phyloP scores from a whole-genome alignment of 2,113 vertebrate genomes.

The Odontophorus gujanensis region DNA sequence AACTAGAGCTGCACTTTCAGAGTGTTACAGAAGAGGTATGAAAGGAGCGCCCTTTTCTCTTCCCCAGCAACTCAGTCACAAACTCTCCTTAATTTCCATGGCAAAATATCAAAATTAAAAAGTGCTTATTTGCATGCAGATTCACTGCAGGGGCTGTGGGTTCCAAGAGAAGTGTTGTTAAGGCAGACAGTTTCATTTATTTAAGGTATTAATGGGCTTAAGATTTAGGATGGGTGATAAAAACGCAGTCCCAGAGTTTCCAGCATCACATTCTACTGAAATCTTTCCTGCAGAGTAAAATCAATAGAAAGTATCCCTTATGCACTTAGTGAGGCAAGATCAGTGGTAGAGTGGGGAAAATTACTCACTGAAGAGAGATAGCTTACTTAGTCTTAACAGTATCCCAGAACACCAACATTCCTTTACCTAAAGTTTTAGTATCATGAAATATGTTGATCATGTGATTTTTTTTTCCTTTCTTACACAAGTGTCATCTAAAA shows the following conservation, averaged over 20 bases:
- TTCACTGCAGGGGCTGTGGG: neutral
- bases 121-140: accelerated
- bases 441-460: neutral
- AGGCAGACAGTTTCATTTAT: neutral
- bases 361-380: neutral
- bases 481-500: neutral
- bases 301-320: neutral
- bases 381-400: neutral
- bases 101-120: neutral
- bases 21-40: neutral
- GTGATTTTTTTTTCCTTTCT: neutral
- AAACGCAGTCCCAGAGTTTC: neutral
- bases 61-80: neutral
- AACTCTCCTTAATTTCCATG: neutral
- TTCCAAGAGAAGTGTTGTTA: neutral
- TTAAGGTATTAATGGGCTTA: neutral
- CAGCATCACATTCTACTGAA: neutral
- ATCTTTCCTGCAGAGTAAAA: neutral
- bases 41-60: neutral
- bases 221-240: neutral
- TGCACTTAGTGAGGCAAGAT: neutral
- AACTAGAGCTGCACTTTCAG: neutral
- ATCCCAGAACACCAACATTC: neutral
- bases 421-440: neutral
- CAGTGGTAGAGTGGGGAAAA: neutral